Evolutionary conservation across 2,797 vertebrate species (phyloP).

Genomic region (Channallabes apus): DNA sequence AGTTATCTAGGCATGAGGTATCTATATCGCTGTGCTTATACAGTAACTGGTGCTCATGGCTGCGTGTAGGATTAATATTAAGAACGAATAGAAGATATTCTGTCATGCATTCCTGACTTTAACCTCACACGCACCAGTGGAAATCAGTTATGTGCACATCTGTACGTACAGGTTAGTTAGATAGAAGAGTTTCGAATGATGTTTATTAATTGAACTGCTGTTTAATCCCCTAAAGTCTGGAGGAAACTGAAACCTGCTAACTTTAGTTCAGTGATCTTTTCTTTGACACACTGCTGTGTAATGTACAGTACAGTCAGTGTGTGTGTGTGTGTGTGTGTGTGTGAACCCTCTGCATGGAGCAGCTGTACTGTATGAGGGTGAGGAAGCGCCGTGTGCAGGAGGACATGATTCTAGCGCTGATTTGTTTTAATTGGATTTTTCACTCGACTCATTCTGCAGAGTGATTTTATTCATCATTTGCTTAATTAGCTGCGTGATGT

Average conservation of each 20-base stretch:
- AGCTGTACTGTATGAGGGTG: background rate
- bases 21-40: no score
- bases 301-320: background rate
- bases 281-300: background rate
- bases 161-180: background rate
- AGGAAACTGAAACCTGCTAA: background rate
- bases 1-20: no score
- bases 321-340: background rate
- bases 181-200: background rate
- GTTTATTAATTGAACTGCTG: background rate
- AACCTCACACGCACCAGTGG: no score
- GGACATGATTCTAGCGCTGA: background rate
- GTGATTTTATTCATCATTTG: slow-evolving; percentile 7
- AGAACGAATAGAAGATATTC: no score
- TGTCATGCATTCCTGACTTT: no score
- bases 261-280: background rate
- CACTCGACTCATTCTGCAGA: slow-evolving; percentile 33
- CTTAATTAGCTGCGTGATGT: background rate
- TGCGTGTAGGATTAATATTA: no score
- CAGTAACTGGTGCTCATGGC: no score
- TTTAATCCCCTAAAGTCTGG: background rate
- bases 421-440: slow-evolving; percentile 38
- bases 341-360: background rate
- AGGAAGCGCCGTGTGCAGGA: background rate
- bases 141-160: background rate